Evolutionary conservation across 2,888 invertebrate genomes (phyloP).

Genomic region (Metallyticus violacea): DNA sequence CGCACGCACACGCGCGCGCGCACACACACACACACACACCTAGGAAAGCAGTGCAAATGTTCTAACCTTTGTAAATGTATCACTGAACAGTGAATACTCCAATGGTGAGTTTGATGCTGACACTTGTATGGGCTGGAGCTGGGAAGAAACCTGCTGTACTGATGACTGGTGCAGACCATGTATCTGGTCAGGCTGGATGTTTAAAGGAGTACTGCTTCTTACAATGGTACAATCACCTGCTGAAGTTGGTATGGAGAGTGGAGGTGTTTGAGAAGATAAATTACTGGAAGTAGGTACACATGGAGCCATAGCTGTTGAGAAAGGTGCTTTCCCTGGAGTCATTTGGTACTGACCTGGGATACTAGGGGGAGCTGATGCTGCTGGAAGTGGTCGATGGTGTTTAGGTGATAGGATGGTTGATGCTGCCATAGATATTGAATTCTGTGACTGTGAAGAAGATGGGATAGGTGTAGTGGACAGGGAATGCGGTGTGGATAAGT

Average conservation of each 20-base stretch:
- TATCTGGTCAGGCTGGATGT: slow-evolving; percentile 14
- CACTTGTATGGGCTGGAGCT: not conserved
- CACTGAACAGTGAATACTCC: slow-evolving; percentile 88
- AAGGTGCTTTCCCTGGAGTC: slow-evolving; percentile 32
- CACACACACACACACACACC: too few relatives aligned
- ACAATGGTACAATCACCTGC: slow-evolving; percentile 39
- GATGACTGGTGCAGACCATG: slow-evolving; percentile 9
- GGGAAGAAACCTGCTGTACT: not conserved
- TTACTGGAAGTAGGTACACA: not conserved
- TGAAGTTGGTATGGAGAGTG: slow-evolving; percentile 36
- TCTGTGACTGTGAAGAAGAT: slow-evolving; percentile 5
- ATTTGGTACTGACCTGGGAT: slow-evolving; percentile 37
- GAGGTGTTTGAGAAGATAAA: slow-evolving; percentile 25
- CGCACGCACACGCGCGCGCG: too few relatives aligned
- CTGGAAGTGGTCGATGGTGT: slow-evolving; percentile 46
- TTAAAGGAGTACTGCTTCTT: slow-evolving; percentile 39
- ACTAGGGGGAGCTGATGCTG: slow-evolving; percentile 42
- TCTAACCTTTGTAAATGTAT: slow-evolving; percentile 60
- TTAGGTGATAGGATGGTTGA: slow-evolving; percentile 44
- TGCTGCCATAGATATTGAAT: slow-evolving; percentile 20
- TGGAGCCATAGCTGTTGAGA: slow-evolving; percentile 17
- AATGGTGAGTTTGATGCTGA: slow-evolving; percentile 50
- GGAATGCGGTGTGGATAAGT: not conserved
- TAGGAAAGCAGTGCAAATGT: too few relatives aligned
- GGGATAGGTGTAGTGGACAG: not conserved